Evolutionary conservation across 2,113 vertebrate species (phyloP), one percentile per base, ranked within the genome.

Genomic region (Zeus faber): DNA sequence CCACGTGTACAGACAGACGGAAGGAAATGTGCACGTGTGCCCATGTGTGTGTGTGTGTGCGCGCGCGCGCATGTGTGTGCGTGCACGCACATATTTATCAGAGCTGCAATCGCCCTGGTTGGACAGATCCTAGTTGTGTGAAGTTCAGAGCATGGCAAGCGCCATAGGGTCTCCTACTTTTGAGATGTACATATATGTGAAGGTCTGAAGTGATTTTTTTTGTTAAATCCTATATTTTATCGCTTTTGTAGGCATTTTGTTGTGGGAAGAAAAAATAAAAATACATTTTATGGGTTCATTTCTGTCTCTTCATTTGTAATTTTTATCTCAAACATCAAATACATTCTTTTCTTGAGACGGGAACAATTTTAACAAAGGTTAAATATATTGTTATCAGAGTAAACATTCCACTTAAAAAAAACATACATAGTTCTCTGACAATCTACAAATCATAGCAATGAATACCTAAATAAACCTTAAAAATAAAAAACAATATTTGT

Each of bases 211-310:
- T 94, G 91, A 92, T 91, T 92, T 94, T 92, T 94, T 94, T 92
- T 94, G 94, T 94, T 93, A 93, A 96, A 95, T 91, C 94, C 92
- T 93, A 92, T 95, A 94, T 96, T 95, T 95, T 95, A 96, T 88
- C 85, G 90, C 93, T 93, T 98, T 97, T 98, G 92, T 96, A 97
- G 94, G 65, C 74, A 87, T 90, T 94, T 95, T 92, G 94, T 94
- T 93, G 90, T 86, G 91, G 88, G 88, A 90, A 84, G 79, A 91
- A 90, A n/a, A 90, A 93, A 89, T 89, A 87, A 93, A 37, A 93
- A 88, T 65, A 88, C 88, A 92, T 91, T 91, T 91, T 91, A 92
- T 91, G 84, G 83, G 86, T 85, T 75, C 69, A 91, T 82, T 88
- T 88, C 78, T 86, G 90, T 81, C 83, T 84, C 57, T 37, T 91